Conservation (phyloP, 2,113 vertebrate genomes). For the Casuarius casuarius region DNA sequence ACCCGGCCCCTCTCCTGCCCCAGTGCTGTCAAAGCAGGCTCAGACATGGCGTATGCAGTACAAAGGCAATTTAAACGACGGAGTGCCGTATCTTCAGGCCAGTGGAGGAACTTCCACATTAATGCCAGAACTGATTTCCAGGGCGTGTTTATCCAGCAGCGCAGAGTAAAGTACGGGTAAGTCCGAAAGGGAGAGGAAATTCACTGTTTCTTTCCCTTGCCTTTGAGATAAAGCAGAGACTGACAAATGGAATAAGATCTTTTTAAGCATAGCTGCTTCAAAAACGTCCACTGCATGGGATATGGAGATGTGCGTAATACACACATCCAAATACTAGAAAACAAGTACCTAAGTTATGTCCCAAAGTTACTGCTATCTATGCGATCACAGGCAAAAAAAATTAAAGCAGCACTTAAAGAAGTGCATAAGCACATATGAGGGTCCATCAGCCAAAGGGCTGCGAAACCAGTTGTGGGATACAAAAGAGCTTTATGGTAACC, state of each 20-base stretch:
- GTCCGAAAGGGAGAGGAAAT: background rate
- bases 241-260: background rate
- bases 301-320: background rate
- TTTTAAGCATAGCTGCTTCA: background rate
- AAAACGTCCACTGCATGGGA: background rate
- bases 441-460: background rate
- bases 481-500: background rate
- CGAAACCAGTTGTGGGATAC: background rate
- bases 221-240: background rate
- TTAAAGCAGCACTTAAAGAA: background rate
- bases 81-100: conserved; percentile 46
- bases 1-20: conserved; percentile 32
- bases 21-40: background rate
- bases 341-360: background rate
- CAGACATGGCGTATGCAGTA: background rate
- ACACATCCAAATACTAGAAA: background rate
- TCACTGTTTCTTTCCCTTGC: background rate
- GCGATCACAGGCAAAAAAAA: background rate
- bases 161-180: conserved; percentile 3
- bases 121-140: conserved; percentile 45
- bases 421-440: background rate
- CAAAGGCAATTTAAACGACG: conserved; percentile 46
- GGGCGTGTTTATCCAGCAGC: background rate
- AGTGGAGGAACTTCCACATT: conserved; percentile 5
- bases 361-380: accelerated